Evolutionary conservation across 1,140 invertebrate genomes (phyloP).

Genomic region (Bombus haemorrhoidalis): DNA sequence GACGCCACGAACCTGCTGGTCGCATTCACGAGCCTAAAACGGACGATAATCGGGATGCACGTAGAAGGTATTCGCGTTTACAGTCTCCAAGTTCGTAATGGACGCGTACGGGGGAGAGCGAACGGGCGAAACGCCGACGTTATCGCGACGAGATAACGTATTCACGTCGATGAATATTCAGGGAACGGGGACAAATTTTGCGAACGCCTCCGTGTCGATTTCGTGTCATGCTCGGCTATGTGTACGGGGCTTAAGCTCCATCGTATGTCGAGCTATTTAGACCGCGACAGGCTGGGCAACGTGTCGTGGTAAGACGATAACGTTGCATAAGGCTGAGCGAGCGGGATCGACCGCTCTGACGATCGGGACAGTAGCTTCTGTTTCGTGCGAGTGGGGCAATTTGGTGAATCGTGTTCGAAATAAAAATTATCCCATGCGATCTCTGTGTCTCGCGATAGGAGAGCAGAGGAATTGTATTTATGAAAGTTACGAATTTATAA

Average conservation of each 20-base stretch:
- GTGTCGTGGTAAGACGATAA: neutral
- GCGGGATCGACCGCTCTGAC: neutral
- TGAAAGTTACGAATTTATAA: too few relatives aligned
- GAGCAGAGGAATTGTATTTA: too few relatives aligned
- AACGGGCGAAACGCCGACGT: neutral
- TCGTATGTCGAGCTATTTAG: conserved; percentile 22
- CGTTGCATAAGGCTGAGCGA: neutral
- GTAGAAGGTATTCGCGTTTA: neutral
- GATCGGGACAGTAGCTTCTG: neutral
- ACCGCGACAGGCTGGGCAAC: neutral
- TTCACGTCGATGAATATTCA: conserved; percentile 40
- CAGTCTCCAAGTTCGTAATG: neutral
- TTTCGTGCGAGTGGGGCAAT: neutral
- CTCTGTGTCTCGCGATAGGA: too few relatives aligned
- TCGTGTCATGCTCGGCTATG: neutral
- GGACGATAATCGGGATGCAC: neutral
- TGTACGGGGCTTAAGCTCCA: neutral
- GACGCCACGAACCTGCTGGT: neutral
- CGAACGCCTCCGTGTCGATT: neutral
- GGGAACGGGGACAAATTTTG: neutral
- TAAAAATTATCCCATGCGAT: neutral
- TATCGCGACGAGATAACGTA: conserved; percentile 18
- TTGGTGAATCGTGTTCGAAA: neutral
- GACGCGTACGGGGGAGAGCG: neutral
- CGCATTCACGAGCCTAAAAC: neutral